Percentiles rank a stretch among this genome's conserved stretches.
Conservation (phyloP, 2,888 invertebrate species). For the Homarus gammarus region DNA sequence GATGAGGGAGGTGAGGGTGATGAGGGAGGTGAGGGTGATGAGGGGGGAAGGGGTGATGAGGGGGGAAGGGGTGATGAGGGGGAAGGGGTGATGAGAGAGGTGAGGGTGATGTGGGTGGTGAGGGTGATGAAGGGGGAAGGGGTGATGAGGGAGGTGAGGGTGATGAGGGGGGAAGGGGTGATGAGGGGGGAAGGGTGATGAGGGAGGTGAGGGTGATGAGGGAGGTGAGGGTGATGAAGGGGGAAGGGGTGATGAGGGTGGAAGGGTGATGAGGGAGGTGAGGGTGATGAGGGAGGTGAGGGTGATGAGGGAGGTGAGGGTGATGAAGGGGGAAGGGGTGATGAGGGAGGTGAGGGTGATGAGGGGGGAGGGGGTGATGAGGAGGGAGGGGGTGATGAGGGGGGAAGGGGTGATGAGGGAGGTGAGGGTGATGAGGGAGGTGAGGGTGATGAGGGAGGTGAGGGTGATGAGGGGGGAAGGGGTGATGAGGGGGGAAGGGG, state of each 20-base stretch:
- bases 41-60: not conserved
- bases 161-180: too few relatives aligned
- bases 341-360: not conserved
- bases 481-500: too few relatives aligned
- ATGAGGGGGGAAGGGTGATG: not conserved
- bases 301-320: not conserved
- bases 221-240: not conserved
- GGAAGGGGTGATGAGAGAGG: not conserved
- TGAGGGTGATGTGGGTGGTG: too few relatives aligned
- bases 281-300: not conserved
- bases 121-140: not conserved
- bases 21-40: not conserved
- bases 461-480: too few relatives aligned
- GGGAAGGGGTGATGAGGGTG: too few relatives aligned
- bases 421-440: not conserved
- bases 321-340: not conserved
- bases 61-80: not conserved
- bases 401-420: not conserved
- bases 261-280: not conserved
- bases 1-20: not conserved
- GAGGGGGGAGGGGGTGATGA: not conserved
- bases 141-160: too few relatives aligned
- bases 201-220: too few relatives aligned
- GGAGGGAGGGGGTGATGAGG: too few relatives aligned
- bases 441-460: too few relatives aligned